Evolutionary conservation across 2,797 vertebrate genomes (phyloP).

Genomic region (Labeo calbasu): DNA sequence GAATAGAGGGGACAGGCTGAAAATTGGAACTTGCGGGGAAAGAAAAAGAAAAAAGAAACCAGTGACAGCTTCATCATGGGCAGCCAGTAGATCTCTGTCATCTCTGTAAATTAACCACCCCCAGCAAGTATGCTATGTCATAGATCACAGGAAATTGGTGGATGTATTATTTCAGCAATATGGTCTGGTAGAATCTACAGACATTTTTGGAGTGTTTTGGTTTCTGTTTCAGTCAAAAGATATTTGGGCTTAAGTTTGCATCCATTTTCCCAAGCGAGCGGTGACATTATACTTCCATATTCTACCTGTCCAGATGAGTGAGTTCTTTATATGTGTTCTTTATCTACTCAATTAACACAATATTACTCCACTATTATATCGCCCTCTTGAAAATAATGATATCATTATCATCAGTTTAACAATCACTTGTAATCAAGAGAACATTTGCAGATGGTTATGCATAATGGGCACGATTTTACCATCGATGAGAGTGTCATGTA

Average conservation of each 20-base stretch:
- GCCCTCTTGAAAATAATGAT: conserved; percentile 41
- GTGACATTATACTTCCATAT: neutral
- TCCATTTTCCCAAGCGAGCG: neutral
- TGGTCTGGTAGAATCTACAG: conserved; percentile 28
- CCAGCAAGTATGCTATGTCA: conserved; percentile 49
- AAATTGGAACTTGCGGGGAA: conserved; percentile 55
- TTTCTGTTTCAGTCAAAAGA: neutral
- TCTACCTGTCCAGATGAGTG: conserved; percentile 22
- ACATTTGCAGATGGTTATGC: conserved; percentile 46
- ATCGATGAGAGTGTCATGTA: conserved; percentile 29
- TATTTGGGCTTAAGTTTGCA: neutral
- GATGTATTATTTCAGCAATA: conserved; percentile 45
- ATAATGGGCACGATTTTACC: conserved; percentile 33
- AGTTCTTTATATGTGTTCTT: conserved; percentile 27
- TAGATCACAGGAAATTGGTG: conserved; percentile 56
- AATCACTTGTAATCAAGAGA: conserved; percentile 47
- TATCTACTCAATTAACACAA: conserved; percentile 45
- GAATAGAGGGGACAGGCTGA: conserved; percentile 61
- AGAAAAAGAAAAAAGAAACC: conserved; percentile 34
- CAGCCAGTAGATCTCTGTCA: conserved; percentile 59
- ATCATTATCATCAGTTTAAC: conserved; percentile 43
- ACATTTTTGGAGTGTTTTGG: conserved; percentile 20
- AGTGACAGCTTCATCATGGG: conserved; percentile 55
- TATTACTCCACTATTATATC: conserved; percentile 25
- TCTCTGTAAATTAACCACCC: conserved; percentile 61